phyloP scores from a whole-genome alignment of 2,797 vertebrate genomes.

The Tiaroga cobitis region DNA sequence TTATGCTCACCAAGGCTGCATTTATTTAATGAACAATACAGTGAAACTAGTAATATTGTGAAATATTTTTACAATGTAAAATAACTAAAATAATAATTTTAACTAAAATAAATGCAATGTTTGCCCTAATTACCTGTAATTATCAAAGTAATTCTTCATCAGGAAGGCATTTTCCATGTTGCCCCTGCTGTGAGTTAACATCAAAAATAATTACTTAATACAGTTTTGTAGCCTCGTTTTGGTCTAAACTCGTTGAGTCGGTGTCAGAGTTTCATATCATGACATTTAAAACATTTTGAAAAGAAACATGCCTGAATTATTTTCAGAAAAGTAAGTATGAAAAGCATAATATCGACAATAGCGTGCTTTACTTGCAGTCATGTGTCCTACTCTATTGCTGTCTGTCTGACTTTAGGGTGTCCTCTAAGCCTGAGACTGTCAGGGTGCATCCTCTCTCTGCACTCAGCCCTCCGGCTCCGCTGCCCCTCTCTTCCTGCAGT shows the following conservation, averaged over 20 bases:
- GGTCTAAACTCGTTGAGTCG: too few relatives aligned
- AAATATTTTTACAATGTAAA: neutral
- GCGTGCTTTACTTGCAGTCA: neutral
- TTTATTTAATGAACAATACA: neutral
- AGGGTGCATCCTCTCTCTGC: constrained; percentile 42
- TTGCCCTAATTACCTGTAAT: neutral
- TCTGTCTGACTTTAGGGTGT: constrained; percentile 25
- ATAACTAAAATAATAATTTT: too few relatives aligned
- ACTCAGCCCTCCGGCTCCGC: constrained; percentile 20
- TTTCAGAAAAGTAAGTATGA: neutral
- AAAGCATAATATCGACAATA: neutral
- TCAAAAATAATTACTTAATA: neutral
- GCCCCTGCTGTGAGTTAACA: neutral
- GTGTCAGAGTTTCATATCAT: neutral
- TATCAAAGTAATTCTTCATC: too few relatives aligned
- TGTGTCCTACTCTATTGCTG: neutral
- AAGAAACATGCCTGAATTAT: neutral
- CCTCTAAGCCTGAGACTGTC: constrained; percentile 47
- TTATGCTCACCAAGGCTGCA: neutral
- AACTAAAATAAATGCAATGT: too few relatives aligned
- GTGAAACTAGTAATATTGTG: neutral
- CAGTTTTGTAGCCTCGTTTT: neutral
- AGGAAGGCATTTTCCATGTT: neutral
- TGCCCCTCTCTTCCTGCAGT: constrained; percentile 49
- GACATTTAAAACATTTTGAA: neutral